Conservation (phyloP, 2,113 vertebrate species). For the Orcinus orca region DNA sequence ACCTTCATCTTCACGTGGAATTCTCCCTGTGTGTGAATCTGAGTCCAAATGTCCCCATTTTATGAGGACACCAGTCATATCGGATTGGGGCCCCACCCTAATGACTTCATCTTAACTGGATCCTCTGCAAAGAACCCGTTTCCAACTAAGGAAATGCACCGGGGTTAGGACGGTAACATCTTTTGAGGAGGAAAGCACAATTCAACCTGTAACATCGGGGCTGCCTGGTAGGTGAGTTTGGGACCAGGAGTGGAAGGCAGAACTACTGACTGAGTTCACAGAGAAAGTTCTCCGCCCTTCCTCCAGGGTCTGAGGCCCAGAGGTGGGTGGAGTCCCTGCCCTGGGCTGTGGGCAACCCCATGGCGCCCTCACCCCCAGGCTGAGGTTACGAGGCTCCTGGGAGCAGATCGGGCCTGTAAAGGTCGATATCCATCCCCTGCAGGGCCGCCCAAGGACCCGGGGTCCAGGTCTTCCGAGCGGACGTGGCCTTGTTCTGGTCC, state of each 20-base stretch:
- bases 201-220: neutral
- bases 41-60: neutral
- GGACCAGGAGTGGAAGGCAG: neutral
- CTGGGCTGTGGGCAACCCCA: neutral
- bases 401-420: accelerated
- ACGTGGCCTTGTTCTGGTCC: neutral
- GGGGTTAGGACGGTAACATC: neutral
- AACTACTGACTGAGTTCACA: neutral
- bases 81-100: neutral
- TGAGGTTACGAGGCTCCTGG: no score
- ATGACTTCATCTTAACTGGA: neutral
- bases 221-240: neutral
- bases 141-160: neutral
- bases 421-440: no score
- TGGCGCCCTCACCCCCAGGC: neutral
- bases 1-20: neutral
- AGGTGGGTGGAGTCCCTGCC: neutral
- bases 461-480: neutral
- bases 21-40: neutral
- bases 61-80: neutral
- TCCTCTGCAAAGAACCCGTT: neutral
- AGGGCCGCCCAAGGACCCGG: neutral
- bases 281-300: neutral
- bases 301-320: no score
- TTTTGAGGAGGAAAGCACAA: neutral